Evolutionary conservation across 1,140 invertebrate genomes (phyloP).

Genomic region (Platorchestia sp.): DNA sequence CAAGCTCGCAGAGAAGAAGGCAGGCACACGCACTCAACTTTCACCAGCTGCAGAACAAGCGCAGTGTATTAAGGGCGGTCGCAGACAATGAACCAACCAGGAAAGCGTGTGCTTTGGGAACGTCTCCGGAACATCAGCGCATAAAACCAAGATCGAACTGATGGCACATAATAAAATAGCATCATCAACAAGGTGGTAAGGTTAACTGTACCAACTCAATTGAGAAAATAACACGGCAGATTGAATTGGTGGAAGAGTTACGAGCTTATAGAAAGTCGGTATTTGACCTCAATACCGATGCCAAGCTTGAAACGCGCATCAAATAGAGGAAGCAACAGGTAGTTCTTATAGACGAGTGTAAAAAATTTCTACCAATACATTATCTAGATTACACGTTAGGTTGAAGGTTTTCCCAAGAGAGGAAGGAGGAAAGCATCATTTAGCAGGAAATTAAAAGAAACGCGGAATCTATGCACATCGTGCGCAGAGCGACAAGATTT

Average conservation of each 20-base stretch:
- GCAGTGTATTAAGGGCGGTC: background rate
- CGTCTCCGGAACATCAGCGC: background rate
- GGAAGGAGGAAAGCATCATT: too few species aligned
- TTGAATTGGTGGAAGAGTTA: background rate
- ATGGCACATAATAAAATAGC: background rate
- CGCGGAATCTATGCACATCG: too few species aligned
- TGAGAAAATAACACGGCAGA: background rate
- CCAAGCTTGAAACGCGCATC: background rate
- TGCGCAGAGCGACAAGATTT: too few species aligned
- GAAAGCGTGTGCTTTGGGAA: background rate
- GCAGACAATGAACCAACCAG: slow-evolving; percentile 20
- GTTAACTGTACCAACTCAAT: background rate
- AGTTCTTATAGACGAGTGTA: too few species aligned
- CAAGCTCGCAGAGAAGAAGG: background rate
- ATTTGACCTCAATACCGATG: slow-evolving; percentile 8
- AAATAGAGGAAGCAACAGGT: background rate
- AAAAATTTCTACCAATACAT: too few species aligned
- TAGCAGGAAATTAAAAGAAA: too few species aligned
- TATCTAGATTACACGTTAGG: too few species aligned
- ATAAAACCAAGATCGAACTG: background rate
- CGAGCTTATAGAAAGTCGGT: background rate
- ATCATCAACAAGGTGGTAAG: background rate
- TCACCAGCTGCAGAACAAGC: background rate
- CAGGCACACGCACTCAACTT: background rate
- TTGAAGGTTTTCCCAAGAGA: too few species aligned